Conservation (phyloP, 2,888 invertebrate genomes). For the Parasteatoda lunata region DNA sequence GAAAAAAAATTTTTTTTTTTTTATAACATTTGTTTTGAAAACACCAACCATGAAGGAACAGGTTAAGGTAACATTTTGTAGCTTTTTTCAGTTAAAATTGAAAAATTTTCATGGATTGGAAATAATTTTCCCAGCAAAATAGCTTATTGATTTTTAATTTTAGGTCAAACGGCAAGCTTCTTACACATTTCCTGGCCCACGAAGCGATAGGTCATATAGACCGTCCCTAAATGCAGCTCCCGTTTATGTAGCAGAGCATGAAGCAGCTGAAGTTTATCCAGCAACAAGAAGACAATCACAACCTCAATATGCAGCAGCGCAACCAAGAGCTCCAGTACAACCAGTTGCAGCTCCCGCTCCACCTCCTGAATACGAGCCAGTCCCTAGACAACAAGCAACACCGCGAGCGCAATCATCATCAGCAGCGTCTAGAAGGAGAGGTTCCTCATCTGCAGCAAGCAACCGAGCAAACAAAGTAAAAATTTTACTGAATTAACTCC, state of each 20-base stretch:
- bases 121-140: background rate
- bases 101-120: background rate
- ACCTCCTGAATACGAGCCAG: slow-evolving; percentile 31
- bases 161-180: slow-evolving; percentile 57
- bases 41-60: background rate
- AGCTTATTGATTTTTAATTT: background rate
- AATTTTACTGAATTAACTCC: background rate
- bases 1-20: background rate
- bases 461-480: slow-evolving; percentile 52
- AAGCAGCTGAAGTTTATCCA: slow-evolving; percentile 47
- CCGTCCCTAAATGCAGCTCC: slow-evolving; percentile 17
- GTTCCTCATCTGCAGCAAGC: slow-evolving; percentile 24
- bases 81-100: too few relatives aligned
- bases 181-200: slow-evolving; percentile 61
- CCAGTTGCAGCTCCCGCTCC: slow-evolving; percentile 35
- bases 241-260: slow-evolving; percentile 39
- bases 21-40: background rate
- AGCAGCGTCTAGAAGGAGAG: slow-evolving; percentile 26
- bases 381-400: slow-evolving; percentile 33
- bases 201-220: slow-evolving; percentile 38
- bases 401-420: background rate
- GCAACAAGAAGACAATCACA: slow-evolving; percentile 46
- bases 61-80: background rate
- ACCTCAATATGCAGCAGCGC: slow-evolving; percentile 34
- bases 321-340: slow-evolving; percentile 6